Percentiles rank a stretch among this genome's conserved stretches.
These are phyloP conservation scores for Cololabis saira DNA, from an alignment of 2,113 vertebrate genomes.

Conservation along the genomic window DNA sequence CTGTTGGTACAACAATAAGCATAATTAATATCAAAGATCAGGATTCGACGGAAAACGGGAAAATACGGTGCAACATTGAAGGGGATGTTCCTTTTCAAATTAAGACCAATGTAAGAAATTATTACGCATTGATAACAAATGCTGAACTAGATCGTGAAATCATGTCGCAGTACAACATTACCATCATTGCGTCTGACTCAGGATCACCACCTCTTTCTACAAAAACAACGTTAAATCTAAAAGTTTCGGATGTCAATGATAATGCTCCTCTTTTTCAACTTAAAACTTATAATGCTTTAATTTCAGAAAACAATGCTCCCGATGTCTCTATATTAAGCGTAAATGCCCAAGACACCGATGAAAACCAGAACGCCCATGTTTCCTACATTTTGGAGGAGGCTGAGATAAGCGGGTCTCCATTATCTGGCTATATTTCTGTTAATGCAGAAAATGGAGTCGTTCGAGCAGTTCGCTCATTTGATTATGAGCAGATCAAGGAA, in stretches of 20 bases:
- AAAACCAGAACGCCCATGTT: constrained; percentile 55
- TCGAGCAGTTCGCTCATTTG: constrained; percentile 46
- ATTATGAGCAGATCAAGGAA: constrained; percentile 60
- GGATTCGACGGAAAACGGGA: constrained; percentile 65
- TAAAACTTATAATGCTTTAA: constrained; percentile 27
- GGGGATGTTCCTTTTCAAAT: constrained; percentile 56
- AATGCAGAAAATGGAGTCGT: constrained; percentile 49
- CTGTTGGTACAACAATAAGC: constrained; percentile 61
- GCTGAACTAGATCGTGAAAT: constrained; percentile 61
- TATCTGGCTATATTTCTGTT: constrained; percentile 47
- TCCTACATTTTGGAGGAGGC: constrained; percentile 49
- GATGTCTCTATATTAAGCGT: constrained; percentile 39
- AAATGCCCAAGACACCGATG: constrained; percentile 41
- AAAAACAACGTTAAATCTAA: constrained; percentile 37
- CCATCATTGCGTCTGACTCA: constrained; percentile 56
- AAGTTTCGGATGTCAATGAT: constrained; percentile 73
- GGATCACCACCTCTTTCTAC: constrained; percentile 59
- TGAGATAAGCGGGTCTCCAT: constrained; percentile 37
- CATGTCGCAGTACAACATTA: constrained; percentile 66
- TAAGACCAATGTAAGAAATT: constrained; percentile 70
- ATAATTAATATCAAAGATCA: constrained; percentile 72
- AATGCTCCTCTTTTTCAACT: constrained; percentile 64
- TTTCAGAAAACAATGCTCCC: constrained; percentile 58
- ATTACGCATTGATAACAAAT: constrained; percentile 64
- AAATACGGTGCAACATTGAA: constrained; percentile 57